Evolutionary conservation across 2,113 vertebrate genomes (phyloP), one percentile per base, ranked within the genome.

Genomic region (Eptesicus fuscus): DNA sequence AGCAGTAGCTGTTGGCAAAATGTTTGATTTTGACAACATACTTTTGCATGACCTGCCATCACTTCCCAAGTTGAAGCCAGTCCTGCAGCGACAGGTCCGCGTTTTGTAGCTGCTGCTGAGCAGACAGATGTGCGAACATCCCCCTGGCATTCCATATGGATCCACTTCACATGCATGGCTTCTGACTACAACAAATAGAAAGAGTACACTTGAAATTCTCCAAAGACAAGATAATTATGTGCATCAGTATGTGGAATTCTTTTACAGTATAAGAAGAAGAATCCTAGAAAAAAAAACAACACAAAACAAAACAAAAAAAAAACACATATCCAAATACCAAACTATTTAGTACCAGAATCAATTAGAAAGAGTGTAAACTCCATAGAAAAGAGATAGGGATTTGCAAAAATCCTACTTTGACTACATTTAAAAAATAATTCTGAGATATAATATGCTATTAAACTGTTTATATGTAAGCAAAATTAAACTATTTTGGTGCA

Each of bases 1-100:
- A 83, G 32, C 10, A 56, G 1, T 25, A 77, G 59, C 5, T 37
- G 30, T 88, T 82, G 91, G 90, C 91, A 96, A 85, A 94, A 80
- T n/a, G 71, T 95, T 79, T 74, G 80, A 97, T 87, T 94, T 74
- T 49, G 85, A 44, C n/a, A 89, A 99, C 99, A 96, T 98, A 99
- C 99, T 99, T 99, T 99, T 99, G 98, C 99, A 99, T 96, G 99
- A 99, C 98, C 98, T 99, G 97, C 99, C 99, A 69, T 99, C 99
- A 2, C 94, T 99, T 49, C 98, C 99, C 97, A 99, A 97, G 97
- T 98, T 98, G 98, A 99, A 99, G 93, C 99, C 99, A 2, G 98
- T 99, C 83, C 98, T 99, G 98, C 99, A 99, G 96, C 99, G 99
- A 98, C 99, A 99, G 69, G 98, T 99, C 97, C 99, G 98, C 88